phyloP scores from a whole-genome alignment of 2,797 vertebrate species.

The Vipera ursinii region DNA sequence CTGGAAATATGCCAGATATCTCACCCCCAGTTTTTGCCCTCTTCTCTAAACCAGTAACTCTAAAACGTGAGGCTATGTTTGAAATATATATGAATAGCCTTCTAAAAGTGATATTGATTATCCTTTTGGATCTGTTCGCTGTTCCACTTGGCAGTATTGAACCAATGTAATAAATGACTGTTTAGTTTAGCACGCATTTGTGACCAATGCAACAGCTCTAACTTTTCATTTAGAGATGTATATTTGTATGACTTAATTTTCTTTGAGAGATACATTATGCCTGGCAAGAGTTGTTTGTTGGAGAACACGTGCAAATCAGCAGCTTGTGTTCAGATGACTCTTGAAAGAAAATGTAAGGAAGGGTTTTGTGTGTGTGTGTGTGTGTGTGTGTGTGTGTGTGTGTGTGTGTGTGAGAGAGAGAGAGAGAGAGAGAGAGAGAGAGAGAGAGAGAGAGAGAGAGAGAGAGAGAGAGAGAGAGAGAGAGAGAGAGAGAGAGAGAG shows the following conservation, averaged over 20 bases:
- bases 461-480: no score
- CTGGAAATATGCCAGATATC: background rate
- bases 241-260: slow-evolving; percentile 14
- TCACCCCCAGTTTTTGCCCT: background rate
- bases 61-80: background rate
- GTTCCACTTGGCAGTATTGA: background rate
- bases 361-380: background rate
- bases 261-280: background rate
- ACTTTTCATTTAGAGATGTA: slow-evolving; percentile 21
- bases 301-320: background rate
- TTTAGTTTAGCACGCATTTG: slow-evolving; percentile 27
- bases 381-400: no score
- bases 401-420: no score
- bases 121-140: background rate
- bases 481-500: no score
- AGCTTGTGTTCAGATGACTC: background rate
- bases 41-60: background rate
- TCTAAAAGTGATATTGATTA: slow-evolving; percentile 9
- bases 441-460: no score
- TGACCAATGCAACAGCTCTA: slow-evolving; percentile 23
- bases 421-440: no score
- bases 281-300: background rate
- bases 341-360: background rate
- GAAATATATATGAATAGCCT: slow-evolving; percentile 15
- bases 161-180: slow-evolving; percentile 15